A percentile compares a stretch with the other conserved stretches of the same genome.
Evolutionary conservation across 2,797 vertebrate species (phyloP).

Genomic region (Decapterus maruadsi): DNA sequence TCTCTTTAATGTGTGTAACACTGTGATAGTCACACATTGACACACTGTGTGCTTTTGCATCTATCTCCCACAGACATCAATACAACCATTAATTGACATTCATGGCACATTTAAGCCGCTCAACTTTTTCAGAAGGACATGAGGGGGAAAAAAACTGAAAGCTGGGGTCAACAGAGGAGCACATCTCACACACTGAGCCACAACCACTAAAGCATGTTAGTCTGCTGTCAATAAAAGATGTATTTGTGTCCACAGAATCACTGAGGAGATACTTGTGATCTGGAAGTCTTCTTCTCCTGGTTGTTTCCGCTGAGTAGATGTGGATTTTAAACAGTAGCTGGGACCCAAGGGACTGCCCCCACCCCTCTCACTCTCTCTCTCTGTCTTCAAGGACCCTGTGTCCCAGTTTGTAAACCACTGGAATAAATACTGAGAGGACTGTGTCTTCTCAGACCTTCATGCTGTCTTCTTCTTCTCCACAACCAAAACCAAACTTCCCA

Average conservation of each 20-base stretch:
- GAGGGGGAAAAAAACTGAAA: not conserved
- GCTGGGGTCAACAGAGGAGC: slow-evolving; percentile 17
- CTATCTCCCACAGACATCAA: slow-evolving; percentile 29
- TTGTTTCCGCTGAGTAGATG: not conserved
- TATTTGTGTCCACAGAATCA: not conserved
- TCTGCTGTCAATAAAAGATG: not conserved
- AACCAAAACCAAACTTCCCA: slow-evolving; percentile 59
- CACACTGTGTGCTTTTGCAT: slow-evolving; percentile 16
- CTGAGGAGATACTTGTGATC: not conserved
- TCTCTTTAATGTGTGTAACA: slow-evolving; percentile 9
- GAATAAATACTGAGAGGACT: not conserved
- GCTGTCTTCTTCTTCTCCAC: slow-evolving; percentile 9
- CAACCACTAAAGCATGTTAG: not conserved
- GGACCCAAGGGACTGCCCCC: not conserved
- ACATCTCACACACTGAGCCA: slow-evolving; percentile 8
- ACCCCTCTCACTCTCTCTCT: too few relatives aligned
- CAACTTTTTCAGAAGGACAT: slow-evolving; percentile 32
- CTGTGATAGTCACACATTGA: slow-evolving; percentile 2
- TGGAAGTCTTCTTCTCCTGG: not conserved
- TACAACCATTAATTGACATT: slow-evolving; percentile 51
- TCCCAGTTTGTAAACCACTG: slow-evolving; percentile 10
- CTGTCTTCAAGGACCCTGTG: slow-evolving; percentile 4
- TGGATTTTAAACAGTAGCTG: not conserved
- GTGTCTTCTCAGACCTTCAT: slow-evolving; percentile 13
- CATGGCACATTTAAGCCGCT: slow-evolving; percentile 49